phyloP scores from a whole-genome alignment of 2,113 vertebrate species.

The Climacteris rufus region DNA sequence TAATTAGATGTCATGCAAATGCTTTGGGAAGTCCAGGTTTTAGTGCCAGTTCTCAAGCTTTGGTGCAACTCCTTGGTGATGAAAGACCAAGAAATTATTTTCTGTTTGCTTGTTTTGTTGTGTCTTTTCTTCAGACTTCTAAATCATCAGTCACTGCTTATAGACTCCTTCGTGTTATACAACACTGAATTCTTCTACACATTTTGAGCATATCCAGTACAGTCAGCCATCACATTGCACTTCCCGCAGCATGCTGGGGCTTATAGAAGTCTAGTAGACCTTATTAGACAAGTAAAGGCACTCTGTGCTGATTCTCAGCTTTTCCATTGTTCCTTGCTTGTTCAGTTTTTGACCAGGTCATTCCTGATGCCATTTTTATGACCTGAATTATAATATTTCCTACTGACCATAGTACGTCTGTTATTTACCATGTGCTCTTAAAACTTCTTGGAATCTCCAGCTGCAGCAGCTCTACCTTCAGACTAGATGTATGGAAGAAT shows the following conservation, averaged over 20 bases:
- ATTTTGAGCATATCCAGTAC: neutral
- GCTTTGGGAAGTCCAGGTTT: neutral
- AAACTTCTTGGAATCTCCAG: neutral
- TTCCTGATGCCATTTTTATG: neutral
- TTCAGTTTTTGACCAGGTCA: neutral
- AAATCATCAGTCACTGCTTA: neutral
- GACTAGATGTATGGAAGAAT: neutral
- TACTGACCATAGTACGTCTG: neutral
- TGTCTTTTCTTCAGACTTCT: neutral
- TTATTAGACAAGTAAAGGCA: neutral
- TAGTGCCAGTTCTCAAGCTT: neutral
- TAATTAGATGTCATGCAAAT: neutral
- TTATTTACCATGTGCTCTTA: neutral
- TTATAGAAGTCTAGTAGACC: neutral
- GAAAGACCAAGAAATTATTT: neutral
- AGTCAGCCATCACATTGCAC: neutral
- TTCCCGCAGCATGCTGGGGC: fast-evolving
- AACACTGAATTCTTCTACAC: neutral
- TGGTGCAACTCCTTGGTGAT: neutral
- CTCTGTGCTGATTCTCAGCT: neutral
- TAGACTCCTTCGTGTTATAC: neutral
- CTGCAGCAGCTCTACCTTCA: neutral
- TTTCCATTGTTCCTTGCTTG: neutral
- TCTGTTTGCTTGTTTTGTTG: neutral
- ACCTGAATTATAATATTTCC: neutral